These are phyloP conservation scores for Andrena bicolor DNA, from an alignment of 2,888 invertebrate species.

Conservation along the genomic window DNA sequence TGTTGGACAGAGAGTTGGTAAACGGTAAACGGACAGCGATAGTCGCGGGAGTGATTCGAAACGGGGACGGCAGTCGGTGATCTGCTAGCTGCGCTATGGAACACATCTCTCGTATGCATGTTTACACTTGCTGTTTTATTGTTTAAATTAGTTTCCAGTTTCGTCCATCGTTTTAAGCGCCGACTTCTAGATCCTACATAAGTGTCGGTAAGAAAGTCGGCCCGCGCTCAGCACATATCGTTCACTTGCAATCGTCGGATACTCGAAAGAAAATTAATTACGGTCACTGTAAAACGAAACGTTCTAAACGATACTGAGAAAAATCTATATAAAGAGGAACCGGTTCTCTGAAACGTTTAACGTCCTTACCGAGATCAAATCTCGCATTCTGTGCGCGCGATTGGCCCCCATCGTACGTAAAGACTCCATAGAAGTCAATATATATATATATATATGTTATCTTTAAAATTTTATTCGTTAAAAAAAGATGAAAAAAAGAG, in stretches of 20 bases:
- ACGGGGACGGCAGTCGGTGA: neutral
- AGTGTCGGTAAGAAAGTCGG: constrained; percentile 15
- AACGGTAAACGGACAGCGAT: neutral
- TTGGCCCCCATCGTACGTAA: constrained; percentile 64
- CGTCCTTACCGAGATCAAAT: constrained; percentile 51
- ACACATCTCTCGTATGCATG: neutral
- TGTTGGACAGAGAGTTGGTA: neutral
- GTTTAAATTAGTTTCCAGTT: neutral
- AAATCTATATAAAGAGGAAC: constrained; percentile 51
- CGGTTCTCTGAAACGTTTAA: constrained; percentile 55
- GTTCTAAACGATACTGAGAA: constrained; percentile 26
- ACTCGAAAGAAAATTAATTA: constrained; percentile 18
- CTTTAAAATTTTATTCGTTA: constrained; percentile 59
- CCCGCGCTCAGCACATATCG: constrained; percentile 1
- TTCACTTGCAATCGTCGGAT: constrained; percentile 27
- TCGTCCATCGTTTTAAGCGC: neutral
- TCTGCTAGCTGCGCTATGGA: neutral
- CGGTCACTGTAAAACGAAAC: constrained; percentile 22
- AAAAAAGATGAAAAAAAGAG: constrained; percentile 52
- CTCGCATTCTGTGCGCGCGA: constrained; percentile 59
- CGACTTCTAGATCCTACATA: neutral
- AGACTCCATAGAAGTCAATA: constrained; percentile 55
- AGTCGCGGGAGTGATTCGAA: neutral
- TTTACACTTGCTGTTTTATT: constrained; percentile 2
- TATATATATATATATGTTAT: constrained; percentile 39